phyloP scores from a whole-genome alignment of 2,113 vertebrate species.

The Centropus bengalensis region DNA sequence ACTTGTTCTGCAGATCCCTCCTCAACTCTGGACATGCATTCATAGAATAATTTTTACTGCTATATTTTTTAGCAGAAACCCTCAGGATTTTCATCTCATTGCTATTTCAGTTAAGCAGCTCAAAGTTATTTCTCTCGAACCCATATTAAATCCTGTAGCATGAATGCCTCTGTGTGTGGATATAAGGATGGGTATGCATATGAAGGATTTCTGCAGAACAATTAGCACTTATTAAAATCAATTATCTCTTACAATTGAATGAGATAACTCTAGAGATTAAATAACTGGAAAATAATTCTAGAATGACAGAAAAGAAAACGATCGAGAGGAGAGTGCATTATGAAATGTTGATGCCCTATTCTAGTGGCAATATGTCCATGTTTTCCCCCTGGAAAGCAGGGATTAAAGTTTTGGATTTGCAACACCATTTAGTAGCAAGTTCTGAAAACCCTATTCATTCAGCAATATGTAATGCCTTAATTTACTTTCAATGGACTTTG shows the following conservation, averaged over 20 bases:
- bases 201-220: background rate
- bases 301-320: background rate
- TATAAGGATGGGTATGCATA: background rate
- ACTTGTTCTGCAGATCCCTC: no score
- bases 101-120: background rate
- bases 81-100: background rate
- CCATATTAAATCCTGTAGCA: background rate
- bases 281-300: background rate
- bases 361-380: background rate
- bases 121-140: background rate
- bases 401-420: background rate
- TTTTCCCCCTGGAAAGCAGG: background rate
- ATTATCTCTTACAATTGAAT: constrained; percentile 2
- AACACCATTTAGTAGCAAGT: background rate
- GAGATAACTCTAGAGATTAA: background rate
- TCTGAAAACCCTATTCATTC: background rate
- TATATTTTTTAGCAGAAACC: background rate
- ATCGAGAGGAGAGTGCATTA: background rate
- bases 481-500: constrained; percentile 7
- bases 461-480: constrained; percentile 21
- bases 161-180: background rate
- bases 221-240: constrained; percentile 39
- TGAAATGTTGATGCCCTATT: background rate
- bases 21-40: no score
- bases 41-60: background rate